phyloP scores from a whole-genome alignment of 2,113 vertebrate species.

The Tursiops truncatus region DNA sequence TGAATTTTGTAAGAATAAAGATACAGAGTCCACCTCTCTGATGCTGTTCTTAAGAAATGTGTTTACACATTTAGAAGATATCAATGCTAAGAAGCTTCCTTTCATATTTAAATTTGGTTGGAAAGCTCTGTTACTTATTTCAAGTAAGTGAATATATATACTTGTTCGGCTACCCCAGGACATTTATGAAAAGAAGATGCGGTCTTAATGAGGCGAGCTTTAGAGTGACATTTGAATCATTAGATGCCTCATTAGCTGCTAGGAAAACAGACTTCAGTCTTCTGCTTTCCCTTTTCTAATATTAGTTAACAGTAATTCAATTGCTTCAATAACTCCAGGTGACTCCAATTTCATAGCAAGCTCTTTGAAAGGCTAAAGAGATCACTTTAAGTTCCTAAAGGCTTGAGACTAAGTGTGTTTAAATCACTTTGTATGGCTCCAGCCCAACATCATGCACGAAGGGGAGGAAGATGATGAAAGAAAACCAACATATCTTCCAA shows the following conservation, averaged over 20 bases:
- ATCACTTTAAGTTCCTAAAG: background rate
- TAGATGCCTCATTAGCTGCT: conserved; percentile 37
- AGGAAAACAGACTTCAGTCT: conserved; percentile 46
- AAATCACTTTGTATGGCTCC: background rate
- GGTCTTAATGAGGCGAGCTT: conserved; percentile 43
- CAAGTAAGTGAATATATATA: conserved; percentile 1
- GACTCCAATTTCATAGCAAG: background rate
- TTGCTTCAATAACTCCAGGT: background rate
- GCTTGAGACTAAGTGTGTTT: background rate
- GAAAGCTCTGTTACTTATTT: conserved; percentile 14
- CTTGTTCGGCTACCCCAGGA: background rate
- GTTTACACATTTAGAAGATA: conserved; percentile 3
- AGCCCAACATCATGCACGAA: background rate
- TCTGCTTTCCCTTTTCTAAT: conserved; percentile 23
- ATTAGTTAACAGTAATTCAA: conserved; percentile 29
- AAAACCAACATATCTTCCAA: background rate
- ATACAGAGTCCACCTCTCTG: background rate
- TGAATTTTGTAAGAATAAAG: conserved; percentile 12
- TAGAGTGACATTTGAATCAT: conserved; percentile 48
- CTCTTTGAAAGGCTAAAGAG: background rate
- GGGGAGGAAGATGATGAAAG: background rate
- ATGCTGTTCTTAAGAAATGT: background rate
- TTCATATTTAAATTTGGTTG: background rate
- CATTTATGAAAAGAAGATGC: conserved; percentile 51
- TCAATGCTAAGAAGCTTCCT: background rate